Evolutionary conservation across 92 coral and sea anemone genomes (phyloP), one percentile per base, ranked within the genome.

Genomic region (Blastomussa wellsi): DNA sequence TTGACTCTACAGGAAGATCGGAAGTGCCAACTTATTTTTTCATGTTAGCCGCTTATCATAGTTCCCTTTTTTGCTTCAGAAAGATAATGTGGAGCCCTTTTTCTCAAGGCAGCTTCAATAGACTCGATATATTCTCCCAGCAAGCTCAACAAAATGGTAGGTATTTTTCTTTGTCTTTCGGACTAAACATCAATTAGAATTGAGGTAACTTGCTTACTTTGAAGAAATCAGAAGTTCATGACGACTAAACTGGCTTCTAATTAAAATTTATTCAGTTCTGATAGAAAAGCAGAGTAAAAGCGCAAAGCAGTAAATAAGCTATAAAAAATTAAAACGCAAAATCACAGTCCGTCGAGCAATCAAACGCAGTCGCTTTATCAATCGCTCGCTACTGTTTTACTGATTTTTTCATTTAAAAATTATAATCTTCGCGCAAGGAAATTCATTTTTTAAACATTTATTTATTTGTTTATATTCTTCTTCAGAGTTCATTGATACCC

Each of bases 1-100:
- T 48, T 48, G 53, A 7, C 53, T 51, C 57, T 51, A 51, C 14
- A 51, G 4, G 20, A 51, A 51, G 16, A 44, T 13, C 49, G 49
- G 49, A 44, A 44, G 11, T 44, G 0, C 12, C 12, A 44, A 8
- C 0, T 4, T 44, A 8, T 3, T 44, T 13, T 44, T 44, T 44
- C 49, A 44, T 44, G 7, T 44, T 6, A 44, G 6, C n/a, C n/a
- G n/a, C 8, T 44, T 44, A 24, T 59, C 10, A 59, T 15, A n/a
- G 32, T 60, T 60, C 26, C 73, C 6, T 32, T 26, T 47, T 82
- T 6, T 17, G 44, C 35, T 82, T 49, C 51, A 82, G 78, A 32
- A 17, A 26, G 11, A 81, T 19, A 19, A 82, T 82, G 51, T 82
- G 86, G 86, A 28, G 49, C 35, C 76, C 84, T 29, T 80, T 42